Evolutionary conservation across 2,888 invertebrate genomes (phyloP).

Genomic region (Lycophotia porphyrea): DNA sequence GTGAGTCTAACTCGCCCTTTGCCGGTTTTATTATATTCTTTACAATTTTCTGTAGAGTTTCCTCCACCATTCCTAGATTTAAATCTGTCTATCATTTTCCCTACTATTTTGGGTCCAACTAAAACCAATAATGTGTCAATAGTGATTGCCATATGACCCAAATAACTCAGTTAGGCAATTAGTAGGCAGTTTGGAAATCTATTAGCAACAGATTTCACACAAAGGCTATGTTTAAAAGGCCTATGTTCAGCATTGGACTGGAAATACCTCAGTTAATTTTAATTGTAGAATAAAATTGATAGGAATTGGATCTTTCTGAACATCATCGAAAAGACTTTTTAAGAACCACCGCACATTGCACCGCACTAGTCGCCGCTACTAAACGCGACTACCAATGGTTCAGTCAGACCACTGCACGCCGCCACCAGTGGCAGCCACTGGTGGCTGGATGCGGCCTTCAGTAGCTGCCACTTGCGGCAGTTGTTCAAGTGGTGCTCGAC

Average conservation of each 20-base stretch:
- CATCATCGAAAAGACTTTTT: background rate
- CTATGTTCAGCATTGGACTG: background rate
- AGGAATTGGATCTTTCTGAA: background rate
- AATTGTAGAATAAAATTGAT: background rate
- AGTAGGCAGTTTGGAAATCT: background rate
- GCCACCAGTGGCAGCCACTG: no score
- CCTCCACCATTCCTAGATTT: background rate
- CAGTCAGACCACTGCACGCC: no score
- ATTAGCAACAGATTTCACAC: constrained; percentile 14
- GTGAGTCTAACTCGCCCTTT: no score
- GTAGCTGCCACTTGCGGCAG: no score
- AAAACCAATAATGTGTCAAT: background rate
- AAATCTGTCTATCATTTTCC: background rate
- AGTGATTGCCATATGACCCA: constrained; percentile 2
- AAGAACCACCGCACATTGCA: no score
- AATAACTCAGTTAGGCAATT: constrained; percentile 14
- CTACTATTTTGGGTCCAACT: background rate
- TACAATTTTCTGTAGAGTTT: background rate
- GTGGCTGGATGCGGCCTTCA: no score
- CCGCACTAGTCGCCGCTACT: no score
- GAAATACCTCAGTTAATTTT: background rate
- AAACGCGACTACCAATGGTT: no score
- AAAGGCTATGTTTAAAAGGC: background rate
- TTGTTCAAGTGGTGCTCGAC: no score
- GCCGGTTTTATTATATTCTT: background rate